These are phyloP conservation scores for Hypocryptadius cinnamomeus DNA, from an alignment of 2,113 vertebrate genomes.

Conservation along the genomic window DNA sequence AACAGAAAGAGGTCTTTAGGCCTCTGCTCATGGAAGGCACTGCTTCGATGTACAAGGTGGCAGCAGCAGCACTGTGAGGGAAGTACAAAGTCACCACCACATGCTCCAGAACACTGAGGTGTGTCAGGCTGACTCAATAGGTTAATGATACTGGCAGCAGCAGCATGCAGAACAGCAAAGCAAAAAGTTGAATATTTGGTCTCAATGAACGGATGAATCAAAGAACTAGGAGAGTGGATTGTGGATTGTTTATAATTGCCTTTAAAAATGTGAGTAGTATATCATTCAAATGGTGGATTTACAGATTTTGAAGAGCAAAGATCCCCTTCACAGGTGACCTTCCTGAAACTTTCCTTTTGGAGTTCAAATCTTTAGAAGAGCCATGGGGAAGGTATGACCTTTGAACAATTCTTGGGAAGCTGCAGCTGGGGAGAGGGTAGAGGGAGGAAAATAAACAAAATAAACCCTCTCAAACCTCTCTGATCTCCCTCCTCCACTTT, in stretches of 20 bases:
- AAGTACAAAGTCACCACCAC: background rate
- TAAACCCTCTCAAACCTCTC: background rate
- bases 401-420: background rate
- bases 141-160: background rate
- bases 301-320: background rate
- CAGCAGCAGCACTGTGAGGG: background rate
- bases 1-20: background rate
- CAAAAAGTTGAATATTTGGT: background rate
- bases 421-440: background rate
- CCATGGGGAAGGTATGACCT: background rate
- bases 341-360: background rate
- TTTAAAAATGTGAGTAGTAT: background rate
- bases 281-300: background rate
- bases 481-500: background rate
- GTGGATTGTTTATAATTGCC: background rate
- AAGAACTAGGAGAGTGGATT: background rate
- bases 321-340: background rate
- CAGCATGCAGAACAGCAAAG: background rate
- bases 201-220: background rate
- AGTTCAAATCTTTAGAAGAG: background rate
- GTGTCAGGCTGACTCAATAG: background rate
- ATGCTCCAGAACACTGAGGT: background rate
- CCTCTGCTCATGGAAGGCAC: background rate
- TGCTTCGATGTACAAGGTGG: rapidly evolving
- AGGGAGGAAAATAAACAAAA: background rate